Evolutionary conservation across 2,113 vertebrate genomes (phyloP).

Genomic region (Hipposideros armiger): DNA sequence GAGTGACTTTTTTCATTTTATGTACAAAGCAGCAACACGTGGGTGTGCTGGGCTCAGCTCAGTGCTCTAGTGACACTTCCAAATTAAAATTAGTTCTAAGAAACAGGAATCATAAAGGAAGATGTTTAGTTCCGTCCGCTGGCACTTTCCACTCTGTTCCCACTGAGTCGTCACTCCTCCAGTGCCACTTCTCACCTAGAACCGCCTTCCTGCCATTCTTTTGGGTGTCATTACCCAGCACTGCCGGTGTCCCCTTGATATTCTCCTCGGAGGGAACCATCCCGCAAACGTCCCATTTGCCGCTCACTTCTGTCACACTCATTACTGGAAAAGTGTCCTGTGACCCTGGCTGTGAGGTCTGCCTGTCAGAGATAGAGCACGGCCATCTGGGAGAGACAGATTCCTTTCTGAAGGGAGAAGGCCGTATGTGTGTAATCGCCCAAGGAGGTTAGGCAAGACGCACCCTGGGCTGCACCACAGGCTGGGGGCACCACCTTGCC

Average conservation of each 20-base stretch:
- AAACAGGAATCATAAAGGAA: not conserved
- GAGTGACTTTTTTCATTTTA: not conserved
- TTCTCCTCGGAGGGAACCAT: not conserved
- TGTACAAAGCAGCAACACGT: not conserved
- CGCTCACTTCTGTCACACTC: not conserved
- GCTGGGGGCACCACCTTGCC: too few relatives aligned
- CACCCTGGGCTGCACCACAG: not conserved
- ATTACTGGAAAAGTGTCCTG: not conserved
- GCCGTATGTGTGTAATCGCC: not conserved
- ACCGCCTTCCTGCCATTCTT: not conserved
- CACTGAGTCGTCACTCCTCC: not conserved
- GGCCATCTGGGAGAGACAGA: not conserved
- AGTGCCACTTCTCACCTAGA: not conserved
- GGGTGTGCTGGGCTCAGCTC: not conserved
- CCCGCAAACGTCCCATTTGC: fast-evolving
- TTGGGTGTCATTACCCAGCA: not conserved
- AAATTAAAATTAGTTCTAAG: not conserved
- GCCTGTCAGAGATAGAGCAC: not conserved
- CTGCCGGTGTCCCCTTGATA: not conserved
- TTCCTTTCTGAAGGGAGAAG: not conserved
- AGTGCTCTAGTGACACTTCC: not conserved
- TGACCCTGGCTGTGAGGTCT: not conserved
- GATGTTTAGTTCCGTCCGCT: not conserved
- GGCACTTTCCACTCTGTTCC: not conserved
- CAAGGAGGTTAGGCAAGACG: not conserved